Percentiles rank a stretch among this genome's conserved stretches.
Conservation (phyloP, 2,888 invertebrate species). For the Anthophora plumipes region DNA sequence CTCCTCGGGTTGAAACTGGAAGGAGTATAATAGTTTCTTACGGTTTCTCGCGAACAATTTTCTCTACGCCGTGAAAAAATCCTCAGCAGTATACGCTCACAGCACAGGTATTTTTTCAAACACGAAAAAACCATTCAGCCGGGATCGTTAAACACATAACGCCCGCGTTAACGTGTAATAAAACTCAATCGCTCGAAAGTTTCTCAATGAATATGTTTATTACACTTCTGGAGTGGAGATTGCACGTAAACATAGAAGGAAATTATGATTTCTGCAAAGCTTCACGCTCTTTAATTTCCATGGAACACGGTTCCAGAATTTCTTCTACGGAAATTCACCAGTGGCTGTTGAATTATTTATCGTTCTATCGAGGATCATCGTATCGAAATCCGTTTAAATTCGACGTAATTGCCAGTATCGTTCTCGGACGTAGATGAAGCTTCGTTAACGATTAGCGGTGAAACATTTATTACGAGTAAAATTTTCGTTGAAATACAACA, state of each 20-base stretch:
- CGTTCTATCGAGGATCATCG: not conserved
- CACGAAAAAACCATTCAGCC: not conserved
- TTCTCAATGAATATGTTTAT: conserved; percentile 11
- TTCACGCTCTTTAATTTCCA: not conserved
- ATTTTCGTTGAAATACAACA: too few relatives aligned
- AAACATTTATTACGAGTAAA: not conserved
- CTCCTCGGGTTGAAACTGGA: not conserved
- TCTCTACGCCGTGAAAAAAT: too few relatives aligned
- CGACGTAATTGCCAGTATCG: not conserved
- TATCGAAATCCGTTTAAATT: not conserved
- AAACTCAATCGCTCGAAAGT: conserved; percentile 11
- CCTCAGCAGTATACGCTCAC: not conserved
- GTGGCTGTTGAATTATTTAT: conserved; percentile 21
- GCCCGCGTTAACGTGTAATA: not conserved
- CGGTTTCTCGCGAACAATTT: not conserved
- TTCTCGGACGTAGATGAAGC: not conserved
- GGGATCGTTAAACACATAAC: not conserved
- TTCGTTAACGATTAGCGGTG: not conserved
- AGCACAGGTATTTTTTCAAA: conserved; percentile 5
- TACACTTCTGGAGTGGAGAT: not conserved
- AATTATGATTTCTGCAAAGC: conserved; percentile 24
- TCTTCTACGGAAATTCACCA: not conserved
- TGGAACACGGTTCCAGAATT: conserved; percentile 1
- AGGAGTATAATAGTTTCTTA: not conserved
- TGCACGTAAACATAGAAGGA: conserved; percentile 1